Conservation (phyloP, 30 jellyfish, hydroid and myxozoan species). For the Cassiopea xamachana region DNA sequence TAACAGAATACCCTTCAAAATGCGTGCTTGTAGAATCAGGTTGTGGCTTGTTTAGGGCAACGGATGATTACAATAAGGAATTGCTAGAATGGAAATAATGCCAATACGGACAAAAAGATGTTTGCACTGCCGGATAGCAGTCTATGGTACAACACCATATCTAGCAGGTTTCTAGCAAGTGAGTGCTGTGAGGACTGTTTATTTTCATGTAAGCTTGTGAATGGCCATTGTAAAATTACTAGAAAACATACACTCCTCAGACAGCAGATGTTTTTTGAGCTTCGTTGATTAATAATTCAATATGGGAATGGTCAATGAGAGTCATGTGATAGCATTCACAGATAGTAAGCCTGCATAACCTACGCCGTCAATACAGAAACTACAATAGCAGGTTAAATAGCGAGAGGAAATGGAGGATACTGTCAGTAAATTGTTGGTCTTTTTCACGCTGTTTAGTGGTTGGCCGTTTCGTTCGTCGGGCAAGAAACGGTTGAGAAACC, state of each 20-base stretch:
- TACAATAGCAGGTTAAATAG: conserved; percentile 34
- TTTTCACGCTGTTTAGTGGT: conserved; percentile 56
- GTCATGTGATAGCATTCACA: conserved; percentile 49
- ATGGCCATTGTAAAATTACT: too few species aligned
- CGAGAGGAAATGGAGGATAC: conserved; percentile 11
- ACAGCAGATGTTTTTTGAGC: conserved; percentile 12
- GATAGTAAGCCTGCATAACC: conserved; percentile 34
- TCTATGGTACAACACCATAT: neutral
- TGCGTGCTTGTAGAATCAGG: too few species aligned
- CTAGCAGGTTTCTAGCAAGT: neutral
- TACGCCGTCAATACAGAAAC: neutral
- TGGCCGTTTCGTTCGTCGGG: conserved; percentile 54
- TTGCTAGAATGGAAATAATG: too few species aligned
- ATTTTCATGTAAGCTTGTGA: too few species aligned
- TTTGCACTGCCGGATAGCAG: neutral
- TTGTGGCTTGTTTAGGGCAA: too few species aligned
- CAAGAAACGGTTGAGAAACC: conserved; percentile 24
- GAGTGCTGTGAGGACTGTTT: neutral
- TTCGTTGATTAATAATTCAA: conserved; percentile 33
- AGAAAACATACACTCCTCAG: neutral
- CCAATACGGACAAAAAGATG: too few species aligned
- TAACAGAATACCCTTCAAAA: too few species aligned
- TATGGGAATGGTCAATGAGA: conserved; percentile 68
- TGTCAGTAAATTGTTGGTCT: neutral
- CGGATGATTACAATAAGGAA: too few species aligned